A percentile compares a stretch with the other conserved stretches of the same genome.
phyloP scores from a whole-genome alignment of 2,113 vertebrate genomes.

The Melanostigma gelatinosum region DNA sequence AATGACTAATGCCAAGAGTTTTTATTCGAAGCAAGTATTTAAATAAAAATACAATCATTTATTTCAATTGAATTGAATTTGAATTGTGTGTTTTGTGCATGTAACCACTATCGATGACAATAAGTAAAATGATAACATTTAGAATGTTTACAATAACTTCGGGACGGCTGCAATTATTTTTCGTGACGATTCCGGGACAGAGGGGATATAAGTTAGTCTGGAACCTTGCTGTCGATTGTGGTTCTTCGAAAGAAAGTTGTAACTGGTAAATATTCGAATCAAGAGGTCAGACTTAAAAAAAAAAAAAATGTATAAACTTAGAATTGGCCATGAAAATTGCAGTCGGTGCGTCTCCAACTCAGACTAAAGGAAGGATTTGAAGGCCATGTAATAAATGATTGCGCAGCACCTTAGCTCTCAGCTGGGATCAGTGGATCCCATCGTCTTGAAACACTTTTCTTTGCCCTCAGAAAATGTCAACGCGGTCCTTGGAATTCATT shows the following conservation, averaged over 20 bases:
- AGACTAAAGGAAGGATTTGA: constrained; percentile 54
- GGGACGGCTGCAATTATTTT: not conserved
- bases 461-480: constrained; percentile 70
- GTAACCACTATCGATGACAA: not conserved
- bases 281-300: not conserved
- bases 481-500: constrained; percentile 73
- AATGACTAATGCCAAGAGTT: not conserved
- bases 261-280: not conserved
- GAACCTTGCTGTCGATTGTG: not conserved
- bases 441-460: constrained; percentile 59
- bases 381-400: constrained; percentile 51
- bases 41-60: not conserved
- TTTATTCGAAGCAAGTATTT: not conserved
- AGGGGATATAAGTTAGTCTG: not conserved
- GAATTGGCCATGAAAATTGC: not conserved
- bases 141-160: not conserved
- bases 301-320: not conserved
- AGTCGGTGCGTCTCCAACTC: not conserved
- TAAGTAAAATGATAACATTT: not conserved
- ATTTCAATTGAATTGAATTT: not conserved
- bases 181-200: not conserved
- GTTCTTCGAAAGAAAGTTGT: not conserved
- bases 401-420: constrained; percentile 44
- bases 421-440: constrained; percentile 60
- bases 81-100: not conserved